These are phyloP conservation scores for Polypterus bichir DNA, from an alignment of 2,113 vertebrate species.

Conservation along the genomic window DNA sequence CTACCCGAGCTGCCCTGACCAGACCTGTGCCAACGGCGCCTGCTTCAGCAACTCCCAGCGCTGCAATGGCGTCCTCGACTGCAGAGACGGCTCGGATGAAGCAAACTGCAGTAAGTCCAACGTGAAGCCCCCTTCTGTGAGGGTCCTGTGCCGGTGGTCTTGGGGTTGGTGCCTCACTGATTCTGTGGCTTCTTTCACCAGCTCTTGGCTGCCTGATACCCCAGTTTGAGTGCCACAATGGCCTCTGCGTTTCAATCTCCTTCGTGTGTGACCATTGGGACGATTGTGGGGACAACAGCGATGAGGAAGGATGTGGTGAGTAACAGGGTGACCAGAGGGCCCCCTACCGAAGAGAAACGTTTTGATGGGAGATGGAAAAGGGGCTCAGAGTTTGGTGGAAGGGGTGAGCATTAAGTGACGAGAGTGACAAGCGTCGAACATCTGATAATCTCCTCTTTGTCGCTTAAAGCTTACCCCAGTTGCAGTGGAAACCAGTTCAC, in stretches of 20 bases:
- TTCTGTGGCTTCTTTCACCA: slow-evolving; percentile 14
- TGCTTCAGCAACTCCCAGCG: slow-evolving; percentile 44
- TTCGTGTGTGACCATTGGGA: slow-evolving; percentile 50
- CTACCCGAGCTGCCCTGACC: slow-evolving; percentile 41
- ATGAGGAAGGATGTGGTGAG: slow-evolving; percentile 47
- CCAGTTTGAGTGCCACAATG: slow-evolving; percentile 42
- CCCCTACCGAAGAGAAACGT: too few relatives aligned
- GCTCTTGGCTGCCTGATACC: slow-evolving; percentile 32
- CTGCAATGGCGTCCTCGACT: slow-evolving; percentile 44
- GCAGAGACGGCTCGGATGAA: slow-evolving; percentile 53
- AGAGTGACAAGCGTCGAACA: too few relatives aligned
- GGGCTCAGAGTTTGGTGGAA: too few relatives aligned
- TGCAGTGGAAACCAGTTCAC: slow-evolving; percentile 42
- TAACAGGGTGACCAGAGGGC: neutral
- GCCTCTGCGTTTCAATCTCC: slow-evolving; percentile 33
- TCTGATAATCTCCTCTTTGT: neutral
- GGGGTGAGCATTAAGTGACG: too few relatives aligned
- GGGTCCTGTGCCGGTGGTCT: too few relatives aligned
- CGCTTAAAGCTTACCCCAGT: slow-evolving; percentile 33
- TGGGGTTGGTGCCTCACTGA: too few relatives aligned
- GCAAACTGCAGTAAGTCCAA: slow-evolving; percentile 44
- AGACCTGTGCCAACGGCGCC: slow-evolving; percentile 44
- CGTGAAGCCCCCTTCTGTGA: too few relatives aligned
- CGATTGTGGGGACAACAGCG: slow-evolving; percentile 50
- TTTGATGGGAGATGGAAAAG: too few relatives aligned